These are phyloP conservation scores for Perdita meconis DNA, from an alignment of 2,888 invertebrate genomes.

Conservation along the genomic window DNA sequence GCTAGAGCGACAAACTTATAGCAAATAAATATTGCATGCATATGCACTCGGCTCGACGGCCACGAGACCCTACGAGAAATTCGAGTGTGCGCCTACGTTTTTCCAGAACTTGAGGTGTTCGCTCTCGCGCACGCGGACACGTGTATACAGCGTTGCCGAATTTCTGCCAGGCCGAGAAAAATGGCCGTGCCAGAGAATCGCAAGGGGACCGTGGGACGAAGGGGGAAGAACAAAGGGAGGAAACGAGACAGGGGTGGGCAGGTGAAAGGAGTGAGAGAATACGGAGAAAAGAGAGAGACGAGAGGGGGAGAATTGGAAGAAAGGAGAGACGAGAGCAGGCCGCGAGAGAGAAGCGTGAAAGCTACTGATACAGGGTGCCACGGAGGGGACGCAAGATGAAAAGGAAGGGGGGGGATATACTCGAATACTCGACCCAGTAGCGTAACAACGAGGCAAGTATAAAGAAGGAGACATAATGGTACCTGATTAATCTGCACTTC, in stretches of 20 bases:
- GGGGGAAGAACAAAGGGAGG: constrained; percentile 2
- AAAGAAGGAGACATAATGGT: constrained; percentile 33
- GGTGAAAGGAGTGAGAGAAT: constrained; percentile 2
- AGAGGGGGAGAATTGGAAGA: constrained; percentile 33
- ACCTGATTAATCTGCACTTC: constrained; percentile 42
- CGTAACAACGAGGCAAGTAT: constrained; percentile 51
- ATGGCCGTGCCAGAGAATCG: constrained; percentile 33
- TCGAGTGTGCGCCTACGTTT: constrained; percentile 15
- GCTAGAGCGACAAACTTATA: too few relatives aligned
- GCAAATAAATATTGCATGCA: too few relatives aligned
- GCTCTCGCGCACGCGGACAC: neutral
- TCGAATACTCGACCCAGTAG: constrained; percentile 64
- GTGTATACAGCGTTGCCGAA: constrained; percentile 60
- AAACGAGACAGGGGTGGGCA: too few relatives aligned
- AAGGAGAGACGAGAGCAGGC: constrained; percentile 31
- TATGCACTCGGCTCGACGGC: constrained; percentile 24
- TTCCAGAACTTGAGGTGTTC: neutral
- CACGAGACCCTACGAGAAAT: too few relatives aligned
- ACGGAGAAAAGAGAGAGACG: neutral
- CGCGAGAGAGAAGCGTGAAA: constrained; percentile 58
- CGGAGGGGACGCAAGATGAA: constrained; percentile 43
- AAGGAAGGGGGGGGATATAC: constrained; percentile 62
- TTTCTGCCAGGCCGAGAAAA: constrained; percentile 58
- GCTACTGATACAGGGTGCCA: constrained; percentile 53
- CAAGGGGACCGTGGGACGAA: neutral